phyloP scores from a whole-genome alignment of 1,140 invertebrate genomes.

The Proales similis region DNA sequence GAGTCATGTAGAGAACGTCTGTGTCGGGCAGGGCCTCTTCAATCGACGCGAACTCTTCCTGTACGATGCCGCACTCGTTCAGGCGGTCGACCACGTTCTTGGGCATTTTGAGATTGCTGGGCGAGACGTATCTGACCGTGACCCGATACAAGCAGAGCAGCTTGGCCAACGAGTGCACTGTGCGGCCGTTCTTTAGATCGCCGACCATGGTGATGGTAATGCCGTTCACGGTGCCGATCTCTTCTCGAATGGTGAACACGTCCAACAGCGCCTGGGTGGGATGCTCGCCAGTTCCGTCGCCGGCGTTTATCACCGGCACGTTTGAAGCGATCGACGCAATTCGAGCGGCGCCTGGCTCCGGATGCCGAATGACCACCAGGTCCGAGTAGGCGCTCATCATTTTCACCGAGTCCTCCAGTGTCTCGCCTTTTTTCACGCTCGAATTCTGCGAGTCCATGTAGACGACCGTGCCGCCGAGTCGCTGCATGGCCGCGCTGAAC shows the following conservation, averaged over 20 bases:
- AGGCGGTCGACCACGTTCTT: constrained; percentile 72
- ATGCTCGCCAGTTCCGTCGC: constrained; percentile 95
- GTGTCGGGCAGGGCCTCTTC: constrained; percentile 80
- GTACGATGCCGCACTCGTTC: constrained; percentile 65
- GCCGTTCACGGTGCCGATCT: constrained; percentile 95
- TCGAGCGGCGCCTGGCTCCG: constrained; percentile 82
- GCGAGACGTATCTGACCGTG: constrained; percentile 74
- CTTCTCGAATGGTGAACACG: constrained; percentile 94
- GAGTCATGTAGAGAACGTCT: constrained; percentile 94
- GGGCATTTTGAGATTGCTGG: constrained; percentile 78
- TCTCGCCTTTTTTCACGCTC: constrained; percentile 92
- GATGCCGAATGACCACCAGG: constrained; percentile 85
- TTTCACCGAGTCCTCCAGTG: constrained; percentile 64
- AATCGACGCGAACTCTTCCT: constrained; percentile 60
- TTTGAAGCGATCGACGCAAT: constrained; percentile 69
- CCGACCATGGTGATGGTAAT: constrained; percentile 75
- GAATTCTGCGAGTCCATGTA: constrained; percentile 78
- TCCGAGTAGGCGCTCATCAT: constrained; percentile 62
- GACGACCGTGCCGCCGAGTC: constrained; percentile 82
- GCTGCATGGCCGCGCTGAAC: constrained; percentile 88
- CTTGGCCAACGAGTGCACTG: constrained; percentile 88
- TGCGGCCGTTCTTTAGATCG: constrained; percentile 92
- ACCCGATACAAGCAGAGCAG: constrained; percentile 48
- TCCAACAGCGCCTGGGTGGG: constrained; percentile 95
- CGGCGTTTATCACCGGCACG: constrained; percentile 91